Percentiles rank a stretch among this genome's conserved stretches.
Conservation (phyloP, 2,113 vertebrate genomes). For the Paraplagusia blochii region DNA sequence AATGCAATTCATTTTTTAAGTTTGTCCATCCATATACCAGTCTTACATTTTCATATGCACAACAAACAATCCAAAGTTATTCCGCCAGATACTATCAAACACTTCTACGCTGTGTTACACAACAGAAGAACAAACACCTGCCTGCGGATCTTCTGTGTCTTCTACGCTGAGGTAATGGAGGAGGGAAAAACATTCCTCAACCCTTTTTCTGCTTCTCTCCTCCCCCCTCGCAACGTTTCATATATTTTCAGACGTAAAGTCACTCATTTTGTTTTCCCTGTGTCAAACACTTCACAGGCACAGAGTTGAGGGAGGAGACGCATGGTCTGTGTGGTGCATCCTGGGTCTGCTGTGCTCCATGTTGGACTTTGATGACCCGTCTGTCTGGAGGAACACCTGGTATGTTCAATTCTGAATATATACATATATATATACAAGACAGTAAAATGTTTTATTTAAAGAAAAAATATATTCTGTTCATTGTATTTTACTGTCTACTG, state of each 20-base stretch:
- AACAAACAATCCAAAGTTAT: too few relatives aligned
- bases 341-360: background rate
- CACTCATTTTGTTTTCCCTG: constrained; percentile 4
- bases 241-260: constrained; percentile 35
- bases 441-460: too few relatives aligned
- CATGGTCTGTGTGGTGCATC: constrained; percentile 4
- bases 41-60: too few relatives aligned
- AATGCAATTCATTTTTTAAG: too few relatives aligned
- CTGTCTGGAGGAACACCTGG: constrained; percentile 19
- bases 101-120: background rate
- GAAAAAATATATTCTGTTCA: too few relatives aligned
- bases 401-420: constrained; percentile 28
- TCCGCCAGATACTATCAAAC: background rate
- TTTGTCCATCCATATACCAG: too few relatives aligned
- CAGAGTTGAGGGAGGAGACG: background rate
- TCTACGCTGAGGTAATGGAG: constrained; percentile 60
- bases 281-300: background rate
- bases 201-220: constrained; percentile 22
- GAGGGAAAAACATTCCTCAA: constrained; percentile 56
- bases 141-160: constrained; percentile 23
- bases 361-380: constrained; percentile 7
- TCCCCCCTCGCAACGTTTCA: constrained; percentile 48
- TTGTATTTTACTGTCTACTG: too few relatives aligned
- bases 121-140: constrained; percentile 53
- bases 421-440: too few relatives aligned